Evolutionary conservation across 2,113 vertebrate genomes (phyloP).

Genomic region (Tylochromis polylepis): DNA sequence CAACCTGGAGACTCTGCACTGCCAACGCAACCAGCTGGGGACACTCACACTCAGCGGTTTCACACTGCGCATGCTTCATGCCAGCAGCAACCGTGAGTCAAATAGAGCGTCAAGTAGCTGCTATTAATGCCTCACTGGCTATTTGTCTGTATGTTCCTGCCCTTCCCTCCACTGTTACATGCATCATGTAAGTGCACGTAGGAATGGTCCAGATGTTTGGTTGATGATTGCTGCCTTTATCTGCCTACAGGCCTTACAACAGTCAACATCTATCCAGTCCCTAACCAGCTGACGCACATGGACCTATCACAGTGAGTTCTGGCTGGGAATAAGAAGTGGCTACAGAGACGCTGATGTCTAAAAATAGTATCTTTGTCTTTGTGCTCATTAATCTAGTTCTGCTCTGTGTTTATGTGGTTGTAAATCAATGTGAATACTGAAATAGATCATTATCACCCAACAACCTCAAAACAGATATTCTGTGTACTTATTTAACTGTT

Average conservation of each 20-base stretch:
- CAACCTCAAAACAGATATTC: neutral
- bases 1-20: constrained; percentile 88
- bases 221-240: constrained; percentile 15
- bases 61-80: constrained; percentile 81
- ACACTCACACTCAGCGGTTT: constrained; percentile 86
- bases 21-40: constrained; percentile 86
- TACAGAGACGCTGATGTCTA: neutral
- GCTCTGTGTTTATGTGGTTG: neutral
- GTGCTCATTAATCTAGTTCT: neutral
- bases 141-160: neutral
- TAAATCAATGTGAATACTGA: neutral
- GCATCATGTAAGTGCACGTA: neutral
- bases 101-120: neutral
- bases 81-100: constrained; percentile 84
- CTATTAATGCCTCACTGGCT: neutral
- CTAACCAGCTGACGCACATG: constrained; percentile 82
- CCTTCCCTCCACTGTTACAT: neutral
- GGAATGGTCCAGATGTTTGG: neutral
- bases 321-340: neutral
- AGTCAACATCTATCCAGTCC: constrained; percentile 87
- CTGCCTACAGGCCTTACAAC: constrained; percentile 79
- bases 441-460: neutral
- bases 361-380: neutral
- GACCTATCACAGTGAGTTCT: constrained; percentile 89
- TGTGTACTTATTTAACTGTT: neutral